Evolutionary conservation across 2,113 vertebrate genomes (phyloP).

Genomic region (Ginglymostoma cirratum): DNA sequence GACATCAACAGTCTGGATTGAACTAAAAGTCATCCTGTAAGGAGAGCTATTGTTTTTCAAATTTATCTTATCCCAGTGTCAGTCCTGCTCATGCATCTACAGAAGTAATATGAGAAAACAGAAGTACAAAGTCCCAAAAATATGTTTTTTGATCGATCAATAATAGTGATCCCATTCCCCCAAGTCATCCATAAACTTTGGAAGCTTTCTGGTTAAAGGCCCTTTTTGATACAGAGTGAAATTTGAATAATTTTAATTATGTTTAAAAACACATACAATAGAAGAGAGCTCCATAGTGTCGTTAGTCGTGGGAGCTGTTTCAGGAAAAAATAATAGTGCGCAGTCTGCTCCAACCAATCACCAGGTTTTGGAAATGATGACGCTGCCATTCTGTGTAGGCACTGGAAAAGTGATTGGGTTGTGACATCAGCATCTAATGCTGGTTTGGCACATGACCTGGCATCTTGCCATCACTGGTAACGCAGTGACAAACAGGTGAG

Average conservation of each 20-base stretch:
- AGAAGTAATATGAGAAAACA: not conserved
- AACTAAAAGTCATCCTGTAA: not conserved
- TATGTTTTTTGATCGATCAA: not conserved
- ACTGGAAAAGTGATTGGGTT: not conserved
- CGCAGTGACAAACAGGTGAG: no score
- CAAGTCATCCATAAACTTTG: not conserved
- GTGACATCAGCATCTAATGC: not conserved
- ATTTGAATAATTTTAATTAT: not conserved
- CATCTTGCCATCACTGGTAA: not conserved
- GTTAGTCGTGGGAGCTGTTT: not conserved
- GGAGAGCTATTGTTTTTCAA: not conserved
- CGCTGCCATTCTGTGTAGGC: not conserved
- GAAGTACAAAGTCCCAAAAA: not conserved
- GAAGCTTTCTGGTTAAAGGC: not conserved
- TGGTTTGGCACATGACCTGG: not conserved
- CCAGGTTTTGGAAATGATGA: not conserved
- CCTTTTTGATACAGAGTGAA: not conserved
- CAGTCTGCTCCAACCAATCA: not conserved
- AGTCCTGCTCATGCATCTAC: not conserved
- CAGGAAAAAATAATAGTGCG: not conserved
- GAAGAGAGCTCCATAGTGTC: not conserved
- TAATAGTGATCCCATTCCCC: not conserved
- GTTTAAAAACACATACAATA: not conserved
- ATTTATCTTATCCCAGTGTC: not conserved
- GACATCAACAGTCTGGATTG: not conserved